Evolutionary conservation across 2,113 vertebrate genomes (phyloP).

Genomic region (Menura novaehollandiae): DNA sequence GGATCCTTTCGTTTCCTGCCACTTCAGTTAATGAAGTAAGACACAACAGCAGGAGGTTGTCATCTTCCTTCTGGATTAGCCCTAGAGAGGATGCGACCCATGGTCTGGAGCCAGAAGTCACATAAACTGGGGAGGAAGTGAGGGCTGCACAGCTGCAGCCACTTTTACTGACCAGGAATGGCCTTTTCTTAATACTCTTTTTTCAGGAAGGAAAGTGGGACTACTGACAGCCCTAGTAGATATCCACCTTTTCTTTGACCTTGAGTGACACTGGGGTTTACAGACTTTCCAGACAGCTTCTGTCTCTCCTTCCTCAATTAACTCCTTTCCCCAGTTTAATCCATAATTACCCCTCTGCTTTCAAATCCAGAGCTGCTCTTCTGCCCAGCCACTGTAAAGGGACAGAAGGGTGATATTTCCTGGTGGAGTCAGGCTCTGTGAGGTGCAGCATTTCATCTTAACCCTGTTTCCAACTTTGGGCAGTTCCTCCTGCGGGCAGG

Average conservation of each 20-base stretch:
- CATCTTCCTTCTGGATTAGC: slow-evolving; percentile 55
- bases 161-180: not conserved
- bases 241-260: not conserved
- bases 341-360: not conserved
- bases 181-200: not conserved
- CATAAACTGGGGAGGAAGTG: not conserved
- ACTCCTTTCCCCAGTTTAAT: not conserved
- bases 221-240: not conserved
- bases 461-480: not conserved
- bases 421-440: not conserved
- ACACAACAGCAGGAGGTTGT: slow-evolving; percentile 63
- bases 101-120: slow-evolving; percentile 46
- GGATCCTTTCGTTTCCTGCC: slow-evolving; percentile 55
- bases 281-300: not conserved
- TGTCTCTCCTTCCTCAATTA: not conserved
- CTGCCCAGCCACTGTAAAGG: not conserved
- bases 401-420: not conserved
- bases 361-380: not conserved
- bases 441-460: not conserved
- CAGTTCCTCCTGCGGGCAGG: not conserved
- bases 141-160: not conserved
- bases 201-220: not conserved
- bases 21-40: slow-evolving; percentile 57
- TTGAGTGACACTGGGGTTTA: not conserved
- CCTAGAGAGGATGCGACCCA: slow-evolving; percentile 51